Base-by-base conservation (phyloP, 2,888 invertebrate genomes). In the Oligia strigilis region DNA sequence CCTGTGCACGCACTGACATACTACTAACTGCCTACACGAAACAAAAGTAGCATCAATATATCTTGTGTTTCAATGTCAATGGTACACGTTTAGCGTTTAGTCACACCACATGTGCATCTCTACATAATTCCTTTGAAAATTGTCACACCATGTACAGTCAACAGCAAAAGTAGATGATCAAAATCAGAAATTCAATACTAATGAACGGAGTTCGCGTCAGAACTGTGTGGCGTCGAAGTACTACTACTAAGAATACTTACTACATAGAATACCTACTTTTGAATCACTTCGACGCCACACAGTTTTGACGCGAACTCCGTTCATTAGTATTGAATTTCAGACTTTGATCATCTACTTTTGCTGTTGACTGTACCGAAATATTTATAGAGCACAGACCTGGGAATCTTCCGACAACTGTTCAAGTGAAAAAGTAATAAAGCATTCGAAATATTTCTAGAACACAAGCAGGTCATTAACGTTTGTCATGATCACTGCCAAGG, bases 401-500 rank as follows among this genome's bases (percentile, higher is more conserved):
- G 81, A 83, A 84, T 87, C 78, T 82, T 81, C 78, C 82, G 74
- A 81, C 87, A 80, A 80, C 65, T 77, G 78, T 75, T 84, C 64
- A 76, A 75, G 13, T 82, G 60, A 72, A 76, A 74, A 78, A 87
- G 85, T 87, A 89, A 91, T 93, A 92, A 91, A 90, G 82, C 80
- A 88, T 89, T 90, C 75, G 62, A 89, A 90, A 91, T 92, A 88
- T 91, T 93, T 94, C 93, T 92, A 92, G 93, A 95, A 94, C 89
- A 91, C 84, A 90, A 91, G 87, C 89, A 92, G 94, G 93, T 96
- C 95, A 95, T 95, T 96, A 96, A 89, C 95, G 93, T 93, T 91
- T 92, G 92, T 93, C 92, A 92, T 88, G 93, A 92, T 93, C 95
- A 95, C 89, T 96, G 96, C 95, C 96, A 96, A 96, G 95, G 95